Evolutionary conservation across 2,113 vertebrate genomes (phyloP).

Genomic region (Hepsetus odoe): DNA sequence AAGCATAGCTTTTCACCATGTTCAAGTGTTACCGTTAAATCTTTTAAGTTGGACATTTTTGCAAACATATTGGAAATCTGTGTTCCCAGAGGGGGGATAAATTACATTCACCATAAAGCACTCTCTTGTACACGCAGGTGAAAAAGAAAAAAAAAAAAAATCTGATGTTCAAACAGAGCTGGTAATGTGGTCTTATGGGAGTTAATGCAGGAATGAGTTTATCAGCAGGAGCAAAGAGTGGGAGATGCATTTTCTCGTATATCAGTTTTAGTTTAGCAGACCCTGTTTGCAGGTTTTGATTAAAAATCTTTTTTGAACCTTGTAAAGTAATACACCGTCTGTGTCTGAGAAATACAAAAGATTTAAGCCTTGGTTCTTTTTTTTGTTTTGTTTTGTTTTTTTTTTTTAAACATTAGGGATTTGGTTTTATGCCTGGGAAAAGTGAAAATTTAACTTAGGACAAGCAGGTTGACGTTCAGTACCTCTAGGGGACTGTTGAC

Average conservation of each 20-base stretch:
- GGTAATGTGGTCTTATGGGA: background rate
- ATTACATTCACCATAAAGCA: conserved; percentile 1
- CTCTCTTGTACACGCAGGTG: background rate
- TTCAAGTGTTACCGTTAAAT: background rate
- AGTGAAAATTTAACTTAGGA: too few relatives aligned
- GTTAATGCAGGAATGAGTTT: background rate
- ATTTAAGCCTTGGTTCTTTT: background rate
- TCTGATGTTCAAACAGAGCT: background rate
- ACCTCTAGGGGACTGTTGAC: too few relatives aligned
- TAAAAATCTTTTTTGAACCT: background rate
- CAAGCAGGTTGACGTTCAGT: too few relatives aligned
- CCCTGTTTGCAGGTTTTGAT: background rate
- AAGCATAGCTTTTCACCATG: too few relatives aligned
- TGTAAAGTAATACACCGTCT: background rate
- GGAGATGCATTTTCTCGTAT: background rate
- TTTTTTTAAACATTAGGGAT: too few relatives aligned
- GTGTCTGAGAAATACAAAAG: background rate
- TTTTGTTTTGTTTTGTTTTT: too few relatives aligned
- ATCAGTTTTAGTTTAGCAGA: background rate
- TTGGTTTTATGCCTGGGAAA: too few relatives aligned
- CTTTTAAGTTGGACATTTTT: background rate
- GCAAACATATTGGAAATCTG: background rate
- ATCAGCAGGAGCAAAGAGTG: background rate
- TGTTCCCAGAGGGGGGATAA: background rate
- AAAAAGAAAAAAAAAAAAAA: too few relatives aligned